Evolutionary conservation across 2,888 invertebrate species (phyloP), one percentile per base, ranked within the genome.

Genomic region (Amorpha juglandis): DNA sequence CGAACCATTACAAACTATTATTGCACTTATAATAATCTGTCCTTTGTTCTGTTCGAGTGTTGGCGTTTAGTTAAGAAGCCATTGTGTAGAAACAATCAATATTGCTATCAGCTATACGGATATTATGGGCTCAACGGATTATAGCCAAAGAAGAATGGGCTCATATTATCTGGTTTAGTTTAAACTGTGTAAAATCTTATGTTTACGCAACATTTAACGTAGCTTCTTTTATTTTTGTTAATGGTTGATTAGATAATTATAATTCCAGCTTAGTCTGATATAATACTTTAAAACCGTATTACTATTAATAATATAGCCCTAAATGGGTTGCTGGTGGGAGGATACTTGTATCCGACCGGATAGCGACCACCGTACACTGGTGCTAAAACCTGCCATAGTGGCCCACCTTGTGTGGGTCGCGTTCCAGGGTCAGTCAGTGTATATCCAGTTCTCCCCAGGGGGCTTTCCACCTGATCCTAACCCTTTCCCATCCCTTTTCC

Each of bases 1-100:
- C 58, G 58, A 12, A 58, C 58, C 42, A 58, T 58, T 58, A 58
- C 19, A 16, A 35, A 19, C 58, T 42, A 58, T 42, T 58, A 58
- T 58, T 58, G 58, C 58, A 58, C 42, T 58, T 58, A 58, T 58
- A 42, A 58, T 58, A 58, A 58, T 58, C 58, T 58, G 42, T 58
- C 58, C 58, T 58, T 58, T 58, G 58, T 58, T 58, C 58, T 42
- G 42, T 42, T 19, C 11, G 42, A 58, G 58, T 58, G 58, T 58
- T 58, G 58, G 58, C 58, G 58, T 58, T 58, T 58, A 58, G 58
- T 58, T 42, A 58, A 58, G 58, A 58, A 58, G 58, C 58, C 58
- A 58, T 58, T 58, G 58, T 58, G 38, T 58, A 42, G 11, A 19
- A 58, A 58, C 58, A 58, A 58, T 42, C 42, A 58, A 58, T 38